phyloP scores from a whole-genome alignment of 2,113 vertebrate genomes.

The Sinocyclocheilus grahami region DNA sequence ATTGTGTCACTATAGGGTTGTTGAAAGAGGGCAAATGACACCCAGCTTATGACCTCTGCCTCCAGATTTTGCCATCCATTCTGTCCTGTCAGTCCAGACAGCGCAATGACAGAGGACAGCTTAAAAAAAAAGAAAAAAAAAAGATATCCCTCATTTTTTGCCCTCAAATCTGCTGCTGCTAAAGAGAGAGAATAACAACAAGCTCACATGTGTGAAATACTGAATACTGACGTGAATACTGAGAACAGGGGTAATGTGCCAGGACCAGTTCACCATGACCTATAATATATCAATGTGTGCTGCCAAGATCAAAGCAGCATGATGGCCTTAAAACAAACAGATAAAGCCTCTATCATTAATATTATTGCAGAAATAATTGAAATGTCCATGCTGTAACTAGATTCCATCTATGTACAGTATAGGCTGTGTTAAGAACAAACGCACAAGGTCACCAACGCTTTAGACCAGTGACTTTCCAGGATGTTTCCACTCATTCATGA shows the following conservation, averaged over 20 bases:
- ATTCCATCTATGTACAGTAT: neutral
- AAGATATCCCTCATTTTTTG: neutral
- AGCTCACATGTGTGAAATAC: neutral
- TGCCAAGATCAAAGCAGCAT: conserved; percentile 7
- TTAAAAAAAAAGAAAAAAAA: neutral
- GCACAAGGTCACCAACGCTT: neutral
- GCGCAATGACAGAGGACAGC: neutral
- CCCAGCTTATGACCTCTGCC: neutral
- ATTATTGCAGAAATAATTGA: neutral
- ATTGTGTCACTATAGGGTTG: neutral
- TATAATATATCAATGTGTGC: conserved; percentile 27
- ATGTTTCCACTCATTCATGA: neutral
- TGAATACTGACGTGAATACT: neutral
- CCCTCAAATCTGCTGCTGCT: neutral
- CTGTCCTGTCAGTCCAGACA: neutral
- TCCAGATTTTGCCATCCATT: neutral
- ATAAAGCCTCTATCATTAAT: neutral
- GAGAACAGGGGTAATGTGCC: conserved; percentile 2
- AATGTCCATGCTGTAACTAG: neutral
- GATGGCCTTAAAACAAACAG: neutral
- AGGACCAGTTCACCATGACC: conserved; percentile 42
- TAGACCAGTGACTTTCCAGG: neutral
- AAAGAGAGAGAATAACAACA: neutral
- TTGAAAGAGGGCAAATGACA: conserved; percentile 37
- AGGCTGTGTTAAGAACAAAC: neutral